These are phyloP conservation scores for Agelas oroides DNA, from an alignment of 37 sponge, comb jelly and placozoan species.

Conservation along the genomic window DNA sequence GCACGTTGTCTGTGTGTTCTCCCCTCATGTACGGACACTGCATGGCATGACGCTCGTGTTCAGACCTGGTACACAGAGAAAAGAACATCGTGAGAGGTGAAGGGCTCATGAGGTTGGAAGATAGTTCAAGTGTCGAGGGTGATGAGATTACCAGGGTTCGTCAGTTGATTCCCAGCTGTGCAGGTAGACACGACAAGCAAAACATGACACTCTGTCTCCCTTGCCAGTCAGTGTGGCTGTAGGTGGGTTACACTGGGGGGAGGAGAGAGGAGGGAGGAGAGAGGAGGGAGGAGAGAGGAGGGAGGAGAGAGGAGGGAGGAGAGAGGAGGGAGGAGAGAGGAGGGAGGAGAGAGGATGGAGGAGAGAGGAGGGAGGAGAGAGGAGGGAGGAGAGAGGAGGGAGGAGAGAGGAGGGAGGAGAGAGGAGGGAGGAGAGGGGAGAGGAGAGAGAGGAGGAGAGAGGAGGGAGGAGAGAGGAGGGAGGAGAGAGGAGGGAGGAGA, in stretches of 20 bases:
- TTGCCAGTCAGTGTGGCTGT: neutral
- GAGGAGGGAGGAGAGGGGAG: slow-evolving; percentile 2
- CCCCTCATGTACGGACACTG: slow-evolving; percentile 72
- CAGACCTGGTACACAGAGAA: slow-evolving; percentile 52
- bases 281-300: slow-evolving; percentile 1
- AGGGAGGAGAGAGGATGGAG: neutral
- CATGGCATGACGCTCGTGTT: slow-evolving; percentile 77
- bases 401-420: slow-evolving; percentile 1
- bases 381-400: slow-evolving; percentile 10
- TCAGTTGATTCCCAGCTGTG: slow-evolving; percentile 70
- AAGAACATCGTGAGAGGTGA: too few relatives aligned
- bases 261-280: slow-evolving; percentile 11
- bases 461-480: slow-evolving; percentile 10
- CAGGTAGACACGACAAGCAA: slow-evolving; percentile 63
- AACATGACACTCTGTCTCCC: slow-evolving; percentile 66
- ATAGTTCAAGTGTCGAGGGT: neutral
- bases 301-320: slow-evolving; percentile 12
- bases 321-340: slow-evolving; percentile 8
- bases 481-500: slow-evolving; percentile 1
- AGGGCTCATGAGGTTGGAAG: too few relatives aligned
- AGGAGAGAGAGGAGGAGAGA: too few relatives aligned
- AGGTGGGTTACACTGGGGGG: neutral
- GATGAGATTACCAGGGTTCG: slow-evolving; percentile 58
- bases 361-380: slow-evolving; percentile 12
- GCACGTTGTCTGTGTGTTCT: slow-evolving; percentile 71